These are phyloP conservation scores for Microplitis mediator DNA, from an alignment of 1,140 invertebrate genomes.

Conservation along the genomic window DNA sequence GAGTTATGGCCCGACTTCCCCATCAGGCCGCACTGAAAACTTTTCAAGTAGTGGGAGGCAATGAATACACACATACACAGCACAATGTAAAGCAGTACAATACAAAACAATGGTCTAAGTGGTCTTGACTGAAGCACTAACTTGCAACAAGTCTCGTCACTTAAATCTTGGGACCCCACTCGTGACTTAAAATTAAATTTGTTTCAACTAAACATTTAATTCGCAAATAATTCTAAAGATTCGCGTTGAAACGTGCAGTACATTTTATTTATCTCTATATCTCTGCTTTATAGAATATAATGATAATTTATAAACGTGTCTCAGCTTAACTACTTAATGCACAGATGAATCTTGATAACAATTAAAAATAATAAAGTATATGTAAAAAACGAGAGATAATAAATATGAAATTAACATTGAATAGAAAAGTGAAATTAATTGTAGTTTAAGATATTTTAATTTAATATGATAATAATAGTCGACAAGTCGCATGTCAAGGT, in stretches of 20 bases:
- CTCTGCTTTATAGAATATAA: too few species aligned
- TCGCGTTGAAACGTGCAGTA: too few species aligned
- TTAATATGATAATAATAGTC: not conserved
- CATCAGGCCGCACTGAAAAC: not conserved
- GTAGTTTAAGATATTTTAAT: not conserved
- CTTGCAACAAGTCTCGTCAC: not conserved
- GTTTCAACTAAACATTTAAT: not conserved
- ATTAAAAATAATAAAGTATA: not conserved
- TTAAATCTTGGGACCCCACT: not conserved
- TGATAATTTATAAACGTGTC: not conserved
- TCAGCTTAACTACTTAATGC: not conserved
- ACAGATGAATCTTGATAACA: too few species aligned
- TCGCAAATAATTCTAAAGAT: too few species aligned
- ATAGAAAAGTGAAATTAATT: not conserved
- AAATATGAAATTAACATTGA: not conserved
- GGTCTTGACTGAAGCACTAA: not conserved
- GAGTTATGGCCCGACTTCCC: not conserved
- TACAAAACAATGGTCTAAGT: not conserved
- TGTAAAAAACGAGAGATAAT: not conserved
- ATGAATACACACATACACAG: too few species aligned
- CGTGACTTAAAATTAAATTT: not conserved
- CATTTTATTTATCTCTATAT: too few species aligned
- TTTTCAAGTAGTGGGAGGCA: not conserved
- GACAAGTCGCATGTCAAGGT: conserved; percentile 38
- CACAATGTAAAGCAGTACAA: too few species aligned